These are phyloP conservation scores for Nephrotoma appendiculata DNA, from an alignment of 2,888 invertebrate species.

Conservation along the genomic window DNA sequence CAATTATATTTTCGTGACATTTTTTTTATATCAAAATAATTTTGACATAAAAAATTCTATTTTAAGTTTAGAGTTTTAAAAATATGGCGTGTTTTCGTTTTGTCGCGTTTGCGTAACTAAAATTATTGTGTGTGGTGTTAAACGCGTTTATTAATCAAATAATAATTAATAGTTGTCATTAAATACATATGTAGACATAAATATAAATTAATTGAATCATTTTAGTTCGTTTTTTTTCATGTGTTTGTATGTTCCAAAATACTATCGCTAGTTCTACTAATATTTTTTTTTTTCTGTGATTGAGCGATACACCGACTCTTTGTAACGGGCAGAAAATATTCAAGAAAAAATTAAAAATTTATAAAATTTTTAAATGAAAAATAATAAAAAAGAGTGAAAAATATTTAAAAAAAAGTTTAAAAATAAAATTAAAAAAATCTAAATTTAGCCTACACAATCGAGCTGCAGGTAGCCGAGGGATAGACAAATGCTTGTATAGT, in stretches of 20 bases:
- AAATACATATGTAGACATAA: background rate
- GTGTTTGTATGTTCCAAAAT: background rate
- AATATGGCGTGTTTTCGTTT: slow-evolving; percentile 1
- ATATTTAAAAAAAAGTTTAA: background rate
- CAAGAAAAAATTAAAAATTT: background rate
- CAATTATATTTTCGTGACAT: background rate
- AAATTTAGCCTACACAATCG: background rate
- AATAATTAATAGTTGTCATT: background rate
- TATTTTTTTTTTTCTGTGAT: background rate
- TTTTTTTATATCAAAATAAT: background rate
- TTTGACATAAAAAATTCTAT: background rate
- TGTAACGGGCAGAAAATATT: background rate
- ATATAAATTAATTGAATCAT: background rate
- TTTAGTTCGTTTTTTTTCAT: background rate
- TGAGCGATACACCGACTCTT: background rate
- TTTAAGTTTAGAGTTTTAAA: background rate
- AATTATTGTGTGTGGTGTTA: background rate
- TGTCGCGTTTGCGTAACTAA: slow-evolving; percentile 3
- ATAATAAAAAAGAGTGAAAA: background rate
- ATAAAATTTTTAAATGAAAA: background rate
- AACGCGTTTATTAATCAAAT: background rate
- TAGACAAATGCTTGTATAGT: background rate
- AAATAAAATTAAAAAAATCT: background rate
- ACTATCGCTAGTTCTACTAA: background rate
- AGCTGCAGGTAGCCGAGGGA: slow-evolving; percentile 1